A percentile compares a stretch with the other conserved stretches of the same genome.
phyloP scores from a whole-genome alignment of 2,797 vertebrate genomes.

The Lutra lutra region DNA sequence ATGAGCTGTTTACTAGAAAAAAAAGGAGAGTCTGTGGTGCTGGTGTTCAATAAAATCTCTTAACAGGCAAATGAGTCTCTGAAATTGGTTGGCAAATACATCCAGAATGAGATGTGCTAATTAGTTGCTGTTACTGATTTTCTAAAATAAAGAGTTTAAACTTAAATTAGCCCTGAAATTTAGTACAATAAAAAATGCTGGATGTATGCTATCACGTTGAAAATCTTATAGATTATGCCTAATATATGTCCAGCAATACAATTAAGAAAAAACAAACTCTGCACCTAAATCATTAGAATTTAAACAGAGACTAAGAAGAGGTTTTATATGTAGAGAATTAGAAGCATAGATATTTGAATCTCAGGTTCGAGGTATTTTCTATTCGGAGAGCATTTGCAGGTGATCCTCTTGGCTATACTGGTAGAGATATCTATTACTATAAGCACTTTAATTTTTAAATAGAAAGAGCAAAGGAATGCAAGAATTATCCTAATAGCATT shows the following conservation, averaged over 20 bases:
- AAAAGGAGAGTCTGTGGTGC: constrained; percentile 83
- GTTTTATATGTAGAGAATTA: constrained; percentile 55
- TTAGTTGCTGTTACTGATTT: constrained; percentile 86
- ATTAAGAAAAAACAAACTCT: constrained; percentile 60
- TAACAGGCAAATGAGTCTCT: constrained; percentile 87
- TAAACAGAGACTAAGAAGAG: constrained; percentile 38
- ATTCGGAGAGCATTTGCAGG: constrained; percentile 45
- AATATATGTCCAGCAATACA: constrained; percentile 63
- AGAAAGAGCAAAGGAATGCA: constrained; percentile 56
- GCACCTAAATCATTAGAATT: constrained; percentile 61
- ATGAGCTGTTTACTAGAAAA: constrained; percentile 86
- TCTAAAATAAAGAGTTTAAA: constrained; percentile 85
- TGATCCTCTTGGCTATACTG: constrained; percentile 12
- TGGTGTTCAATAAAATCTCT: constrained; percentile 86
- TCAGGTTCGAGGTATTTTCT: constrained; percentile 54
- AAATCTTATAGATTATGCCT: constrained; percentile 67
- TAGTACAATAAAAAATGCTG: constrained; percentile 75
- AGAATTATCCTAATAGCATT: constrained; percentile 53
- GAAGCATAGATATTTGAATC: constrained; percentile 30
- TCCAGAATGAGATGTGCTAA: constrained; percentile 85
- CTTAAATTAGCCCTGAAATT: constrained; percentile 85
- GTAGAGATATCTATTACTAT: background rate
- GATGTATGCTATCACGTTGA: constrained; percentile 60
- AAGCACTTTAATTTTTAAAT: constrained; percentile 63
- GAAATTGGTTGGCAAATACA: constrained; percentile 85